phyloP scores from a whole-genome alignment of 2,113 vertebrate species.

The Epinephelus cyanopodus region DNA sequence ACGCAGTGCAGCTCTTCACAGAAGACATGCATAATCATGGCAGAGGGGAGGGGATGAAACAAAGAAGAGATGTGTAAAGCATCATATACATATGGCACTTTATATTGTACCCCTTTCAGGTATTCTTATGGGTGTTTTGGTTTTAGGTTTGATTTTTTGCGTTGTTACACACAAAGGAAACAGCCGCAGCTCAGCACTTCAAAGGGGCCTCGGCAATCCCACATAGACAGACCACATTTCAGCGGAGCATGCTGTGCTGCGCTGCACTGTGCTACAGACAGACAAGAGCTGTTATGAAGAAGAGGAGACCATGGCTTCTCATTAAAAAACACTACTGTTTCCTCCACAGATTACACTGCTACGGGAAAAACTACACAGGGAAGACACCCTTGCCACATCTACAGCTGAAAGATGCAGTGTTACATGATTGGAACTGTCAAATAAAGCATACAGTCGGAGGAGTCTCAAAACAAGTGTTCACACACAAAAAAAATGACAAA shows the following conservation, averaged over 20 bases:
- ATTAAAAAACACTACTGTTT: conserved; percentile 76
- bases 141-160: conserved; percentile 82
- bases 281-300: conserved; percentile 68
- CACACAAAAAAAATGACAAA: conserved; percentile 62
- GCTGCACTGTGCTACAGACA: conserved; percentile 63
- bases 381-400: conserved; percentile 62
- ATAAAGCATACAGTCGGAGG: conserved; percentile 77
- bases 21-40: conserved; percentile 80
- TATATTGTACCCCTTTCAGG: conserved; percentile 84
- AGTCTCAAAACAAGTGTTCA: conserved; percentile 62
- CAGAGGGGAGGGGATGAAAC: conserved; percentile 78
- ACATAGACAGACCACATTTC: conserved; percentile 75
- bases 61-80: conserved; percentile 79
- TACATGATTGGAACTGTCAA: conserved; percentile 81
- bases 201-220: conserved; percentile 80
- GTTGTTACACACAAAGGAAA: conserved; percentile 84
- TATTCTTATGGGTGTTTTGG: conserved; percentile 86
- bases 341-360: conserved; percentile 72
- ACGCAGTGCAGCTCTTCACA: conserved; percentile 80
- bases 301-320: conserved; percentile 74
- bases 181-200: conserved; percentile 77
- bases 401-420: conserved; percentile 54
- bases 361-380: conserved; percentile 63
- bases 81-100: conserved; percentile 83
- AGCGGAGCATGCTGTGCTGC: conserved; percentile 54